phyloP scores from a whole-genome alignment of 2,888 invertebrate genomes.

The Drosophila ustulata region DNA sequence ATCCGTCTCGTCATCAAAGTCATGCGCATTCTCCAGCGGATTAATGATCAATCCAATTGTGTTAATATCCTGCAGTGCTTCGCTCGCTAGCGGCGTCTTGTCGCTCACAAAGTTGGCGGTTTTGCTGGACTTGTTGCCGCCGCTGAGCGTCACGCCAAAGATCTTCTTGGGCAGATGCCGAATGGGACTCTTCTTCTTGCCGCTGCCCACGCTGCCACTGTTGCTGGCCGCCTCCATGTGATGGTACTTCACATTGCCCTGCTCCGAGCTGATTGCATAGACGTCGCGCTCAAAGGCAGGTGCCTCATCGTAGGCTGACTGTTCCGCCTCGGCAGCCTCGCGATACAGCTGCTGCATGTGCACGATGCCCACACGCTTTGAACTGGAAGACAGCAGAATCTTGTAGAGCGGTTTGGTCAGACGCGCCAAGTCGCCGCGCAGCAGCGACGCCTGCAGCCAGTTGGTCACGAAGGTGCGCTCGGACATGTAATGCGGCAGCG shows the following conservation, averaged over 20 bases:
- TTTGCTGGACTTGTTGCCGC: constrained; percentile 84
- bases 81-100: constrained; percentile 68
- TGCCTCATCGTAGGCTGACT: constrained; percentile 78
- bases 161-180: constrained; percentile 84
- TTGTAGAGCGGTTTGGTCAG: constrained; percentile 91
- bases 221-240: constrained; percentile 79
- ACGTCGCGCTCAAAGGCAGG: constrained; percentile 86
- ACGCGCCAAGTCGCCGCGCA: constrained; percentile 91
- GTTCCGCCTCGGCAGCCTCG: constrained; percentile 83
- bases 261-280: constrained; percentile 93
- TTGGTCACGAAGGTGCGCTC: constrained; percentile 88
- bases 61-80: constrained; percentile 64
- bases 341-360: constrained; percentile 88
- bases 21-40: constrained; percentile 86
- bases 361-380: constrained; percentile 92
- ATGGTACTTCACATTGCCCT: constrained; percentile 89
- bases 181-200: constrained; percentile 84
- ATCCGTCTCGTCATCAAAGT: constrained; percentile 83
- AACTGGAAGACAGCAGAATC: constrained; percentile 91
- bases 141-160: constrained; percentile 84
- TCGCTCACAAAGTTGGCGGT: constrained; percentile 84
- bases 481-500: constrained; percentile 83
- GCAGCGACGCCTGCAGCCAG: constrained; percentile 91
- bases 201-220: constrained; percentile 25
- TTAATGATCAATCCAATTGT: constrained; percentile 88